Evolutionary conservation across 2,888 invertebrate species (phyloP), one percentile per base, ranked within the genome.

Genomic region (Aspidapion aeneum): DNA sequence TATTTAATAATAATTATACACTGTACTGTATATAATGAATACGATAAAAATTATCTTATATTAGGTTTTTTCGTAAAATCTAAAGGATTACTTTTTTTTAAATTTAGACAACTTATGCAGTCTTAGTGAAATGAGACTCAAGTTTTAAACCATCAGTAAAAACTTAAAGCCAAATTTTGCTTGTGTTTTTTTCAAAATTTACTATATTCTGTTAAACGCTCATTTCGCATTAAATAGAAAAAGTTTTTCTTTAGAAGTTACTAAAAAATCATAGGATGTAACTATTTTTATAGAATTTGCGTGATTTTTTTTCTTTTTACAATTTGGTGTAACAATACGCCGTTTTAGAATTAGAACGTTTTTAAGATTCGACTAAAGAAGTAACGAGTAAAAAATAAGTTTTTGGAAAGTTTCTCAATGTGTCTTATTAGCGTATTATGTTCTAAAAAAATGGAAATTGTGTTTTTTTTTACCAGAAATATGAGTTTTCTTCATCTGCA

Each of bases 381-480:
- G 3, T 12, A 35, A 35, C 3, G 12, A 35, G 3, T 12, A 35
- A 35, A 12, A 35, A 35, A 12, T 35, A 3, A 35, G 35, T 35
- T 48, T 55, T 58, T 49, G 49, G 49, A 58, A 48, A 49, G 12
- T 58, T n/a, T 20, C 18, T 57, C 48, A 16, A 19, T 18, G 19
- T 18, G 50, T 58, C 35, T 22, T 57, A 17, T 57, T 57, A 48
- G 21, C 55, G 55, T 55, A 20, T 21, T 55, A n/a, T 19, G 20
- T 21, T 56, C 56, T n/a, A 58, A 58, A 35, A 57, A 57, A 1
- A 57, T 57, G 18, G 54, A 60, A 55, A 48, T 48, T 50, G 55
- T 56, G 56, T 55, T 61, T 50, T 55, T 51, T 52, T 35, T 49
- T 61, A 50, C 18, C 57, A 56, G 20, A 49, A 49, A 19, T 18